phyloP scores from a whole-genome alignment of 2,797 vertebrate species.

The Danio tinwini region DNA sequence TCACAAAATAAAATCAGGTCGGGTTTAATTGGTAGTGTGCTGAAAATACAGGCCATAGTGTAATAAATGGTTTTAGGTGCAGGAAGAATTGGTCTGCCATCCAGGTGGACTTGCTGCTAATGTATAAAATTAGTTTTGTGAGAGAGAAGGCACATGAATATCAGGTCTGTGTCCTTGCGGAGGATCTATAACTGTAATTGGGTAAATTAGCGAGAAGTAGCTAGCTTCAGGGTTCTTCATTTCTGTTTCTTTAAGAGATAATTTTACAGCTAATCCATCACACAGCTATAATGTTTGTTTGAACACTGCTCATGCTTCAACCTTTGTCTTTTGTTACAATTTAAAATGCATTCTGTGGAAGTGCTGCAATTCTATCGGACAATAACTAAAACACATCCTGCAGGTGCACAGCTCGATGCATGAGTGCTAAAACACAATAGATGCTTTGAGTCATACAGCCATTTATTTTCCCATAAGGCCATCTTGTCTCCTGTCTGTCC shows the following conservation, averaged over 20 bases:
- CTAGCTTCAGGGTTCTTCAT: background rate
- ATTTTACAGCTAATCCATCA: background rate
- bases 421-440: constrained; percentile 29
- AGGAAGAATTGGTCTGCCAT: background rate
- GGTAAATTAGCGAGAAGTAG: background rate
- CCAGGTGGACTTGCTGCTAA: background rate
- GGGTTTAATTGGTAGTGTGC: constrained; percentile 15
- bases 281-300: background rate
- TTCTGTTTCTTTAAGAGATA: background rate
- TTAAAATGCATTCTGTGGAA: constrained; percentile 4
- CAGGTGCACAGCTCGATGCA: too few species aligned
- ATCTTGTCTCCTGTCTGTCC: background rate
- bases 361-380: constrained; percentile 6
- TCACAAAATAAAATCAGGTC: background rate
- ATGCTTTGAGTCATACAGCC: constrained; percentile 10
- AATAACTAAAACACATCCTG: constrained; percentile 29
- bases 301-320: background rate
- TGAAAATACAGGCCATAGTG: background rate
- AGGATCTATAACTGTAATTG: background rate
- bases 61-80: background rate
- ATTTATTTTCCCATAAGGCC: background rate
- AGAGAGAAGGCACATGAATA: background rate
- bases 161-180: background rate
- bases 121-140: background rate
- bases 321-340: constrained; percentile 2